Conservation (phyloP, 2,797 vertebrate species). For the Cirrhinus molitorella region DNA sequence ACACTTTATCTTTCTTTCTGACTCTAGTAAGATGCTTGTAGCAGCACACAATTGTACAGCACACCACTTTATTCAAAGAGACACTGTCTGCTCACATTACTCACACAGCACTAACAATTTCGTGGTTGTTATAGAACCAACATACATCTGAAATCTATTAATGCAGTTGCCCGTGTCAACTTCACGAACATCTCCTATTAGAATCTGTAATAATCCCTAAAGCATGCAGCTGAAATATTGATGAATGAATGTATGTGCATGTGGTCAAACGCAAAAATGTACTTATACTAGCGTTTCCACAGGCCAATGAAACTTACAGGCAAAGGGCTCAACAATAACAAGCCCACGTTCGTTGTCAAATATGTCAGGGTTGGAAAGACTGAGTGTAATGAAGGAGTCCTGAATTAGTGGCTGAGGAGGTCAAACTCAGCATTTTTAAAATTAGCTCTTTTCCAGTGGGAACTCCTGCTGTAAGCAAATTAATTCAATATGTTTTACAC, state of each 20-base stretch:
- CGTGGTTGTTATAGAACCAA: background rate
- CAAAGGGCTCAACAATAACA: conserved; percentile 42
- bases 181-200: conserved; percentile 23
- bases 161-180: conserved; percentile 2
- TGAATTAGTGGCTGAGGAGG: conserved; percentile 40
- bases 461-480: conserved; percentile 38
- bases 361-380: conserved; percentile 46
- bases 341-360: conserved; percentile 38
- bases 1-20: conserved; percentile 4
- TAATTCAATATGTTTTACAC: conserved; percentile 39
- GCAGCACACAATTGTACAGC: background rate
- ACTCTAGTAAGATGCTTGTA: background rate
- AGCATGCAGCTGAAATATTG: conserved; percentile 39
- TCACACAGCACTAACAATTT: background rate
- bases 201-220: conserved; percentile 8
- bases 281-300: conserved; percentile 32
- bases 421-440: conserved; percentile 43
- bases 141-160: conserved; percentile 30
- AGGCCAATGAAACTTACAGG: conserved; percentile 41
- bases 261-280: conserved; percentile 12
- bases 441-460: conserved; percentile 48
- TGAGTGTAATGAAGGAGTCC: background rate
- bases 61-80: background rate
- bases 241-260: conserved; percentile 21
- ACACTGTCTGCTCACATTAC: background rate